Base-by-base conservation (phyloP, 2,888 invertebrate genomes). In the Agrypnus murinus region DNA sequence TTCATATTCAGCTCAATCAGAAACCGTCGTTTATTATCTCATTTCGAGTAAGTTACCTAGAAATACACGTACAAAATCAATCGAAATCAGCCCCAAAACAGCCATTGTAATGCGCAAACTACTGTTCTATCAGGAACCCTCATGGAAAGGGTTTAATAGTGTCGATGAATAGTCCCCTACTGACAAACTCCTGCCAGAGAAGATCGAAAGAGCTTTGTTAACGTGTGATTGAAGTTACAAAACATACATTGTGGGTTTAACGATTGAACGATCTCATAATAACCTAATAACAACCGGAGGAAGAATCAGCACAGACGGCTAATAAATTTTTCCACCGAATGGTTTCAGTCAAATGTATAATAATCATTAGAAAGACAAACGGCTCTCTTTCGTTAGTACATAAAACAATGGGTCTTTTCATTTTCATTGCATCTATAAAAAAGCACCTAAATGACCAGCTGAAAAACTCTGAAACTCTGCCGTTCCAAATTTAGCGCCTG, bases 171-270 rank as follows among this genome's bases (percentile, higher is more conserved):
- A 46, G 63, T 55, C 34, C 68, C 68, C 68, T 43, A 25, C 68
- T 63, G 63, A 46, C 53, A 43, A 36, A 43, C 53, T 60, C 62
- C 63, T 46, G 15, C 53, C 46, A 55, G 34, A 68, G 60, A 63
- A 63, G 48, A 64, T 64, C 63, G 48, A 62, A 46, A 32, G 68
- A 68, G 57, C 67, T 68, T 68, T 68, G 68, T 62, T 68, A 62
- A 68, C 63, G 63, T 68, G 68, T 60, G 68, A 68, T 68, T 68
- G 63, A 36, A 68, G 63, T 68, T 63, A 63, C 68, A 68, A 68
- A 68, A 63, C 68, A 68, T 46, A 57, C 57, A 68, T 68, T 68
- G 68, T 68, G 63, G 68, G 25, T 57, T 68, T 53, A 63, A 48
- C 46, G 62, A 63, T 38, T 55, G 63, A 68, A 68, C 34, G 68